phyloP scores from a whole-genome alignment of 2,888 invertebrate genomes.

The Parelbella ahira region DNA sequence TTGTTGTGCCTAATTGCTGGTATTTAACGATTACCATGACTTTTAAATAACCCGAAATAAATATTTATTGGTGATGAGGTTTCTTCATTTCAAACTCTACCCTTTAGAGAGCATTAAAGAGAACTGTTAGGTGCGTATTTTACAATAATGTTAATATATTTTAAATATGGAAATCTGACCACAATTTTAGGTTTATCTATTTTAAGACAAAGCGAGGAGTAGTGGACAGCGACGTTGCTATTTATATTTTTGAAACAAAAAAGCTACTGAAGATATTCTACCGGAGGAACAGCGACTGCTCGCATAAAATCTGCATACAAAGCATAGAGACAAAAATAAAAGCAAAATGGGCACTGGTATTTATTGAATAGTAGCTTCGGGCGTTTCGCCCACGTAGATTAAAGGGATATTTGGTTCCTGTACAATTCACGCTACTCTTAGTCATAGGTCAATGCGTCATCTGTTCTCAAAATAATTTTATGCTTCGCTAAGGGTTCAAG shows the following conservation, averaged over 20 bases:
- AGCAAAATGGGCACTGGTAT: slow-evolving; percentile 41
- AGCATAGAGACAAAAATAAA: slow-evolving; percentile 43
- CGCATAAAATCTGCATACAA: slow-evolving; percentile 55
- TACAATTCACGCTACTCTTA: slow-evolving; percentile 8
- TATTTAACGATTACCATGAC: slow-evolving; percentile 16
- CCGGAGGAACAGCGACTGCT: slow-evolving; percentile 40
- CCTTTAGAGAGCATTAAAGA: no score
- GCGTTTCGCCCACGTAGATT: slow-evolving; percentile 26
- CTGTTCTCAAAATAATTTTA: background rate
- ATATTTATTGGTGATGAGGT: no score
- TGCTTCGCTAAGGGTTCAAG: no score
- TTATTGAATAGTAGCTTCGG: slow-evolving; percentile 43
- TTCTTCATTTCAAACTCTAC: no score
- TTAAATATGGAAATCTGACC: no score
- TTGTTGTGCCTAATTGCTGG: slow-evolving; percentile 46
- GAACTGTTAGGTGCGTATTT: no score
- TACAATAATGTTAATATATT: no score
- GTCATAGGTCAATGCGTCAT: slow-evolving; percentile 7
- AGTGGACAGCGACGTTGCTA: slow-evolving; percentile 20
- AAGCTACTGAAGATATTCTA: slow-evolving; percentile 26
- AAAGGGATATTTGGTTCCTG: slow-evolving; percentile 24
- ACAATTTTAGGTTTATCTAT: no score
- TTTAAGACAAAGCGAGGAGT: slow-evolving; percentile 7
- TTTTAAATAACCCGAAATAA: no score
- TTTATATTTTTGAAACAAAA: slow-evolving; percentile 25